phyloP scores from a whole-genome alignment of 53 echinoderm and acorn worm genomes.

The Patiria pectinifera region DNA sequence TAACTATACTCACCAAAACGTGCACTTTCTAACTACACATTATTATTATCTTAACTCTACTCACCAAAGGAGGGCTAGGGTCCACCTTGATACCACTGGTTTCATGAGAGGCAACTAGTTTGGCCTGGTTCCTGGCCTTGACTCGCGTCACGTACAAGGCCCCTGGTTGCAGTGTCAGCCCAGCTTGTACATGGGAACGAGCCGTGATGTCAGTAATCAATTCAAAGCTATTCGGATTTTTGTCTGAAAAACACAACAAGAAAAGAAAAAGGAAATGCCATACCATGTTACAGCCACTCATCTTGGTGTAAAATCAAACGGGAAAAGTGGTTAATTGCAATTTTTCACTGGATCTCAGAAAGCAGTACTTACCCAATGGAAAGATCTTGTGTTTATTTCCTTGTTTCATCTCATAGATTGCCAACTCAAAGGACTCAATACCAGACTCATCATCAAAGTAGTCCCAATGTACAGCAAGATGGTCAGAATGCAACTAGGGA shows the following conservation, averaged over 20 bases:
- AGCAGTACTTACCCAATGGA: conserved; percentile 31
- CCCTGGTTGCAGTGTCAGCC: conserved; percentile 46
- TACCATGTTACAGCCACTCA: not conserved
- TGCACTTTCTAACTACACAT: too few species aligned
- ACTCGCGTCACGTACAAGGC: conserved; percentile 58
- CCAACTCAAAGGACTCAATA: conserved; percentile 56
- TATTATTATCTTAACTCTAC: not conserved
- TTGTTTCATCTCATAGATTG: conserved; percentile 64
- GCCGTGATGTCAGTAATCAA: conserved; percentile 4
- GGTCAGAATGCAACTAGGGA: conserved; percentile 45
- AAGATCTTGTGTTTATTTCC: conserved; percentile 70
- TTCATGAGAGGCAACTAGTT: conserved; percentile 67
- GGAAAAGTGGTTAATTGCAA: not conserved
- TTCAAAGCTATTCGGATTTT: conserved; percentile 53
- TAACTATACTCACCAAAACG: too few species aligned
- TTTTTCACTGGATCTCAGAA: not conserved
- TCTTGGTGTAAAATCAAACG: too few species aligned
- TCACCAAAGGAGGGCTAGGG: conserved; percentile 65
- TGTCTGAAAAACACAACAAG: not conserved
- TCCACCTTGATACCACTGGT: conserved; percentile 72
- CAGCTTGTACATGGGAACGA: conserved; percentile 21
- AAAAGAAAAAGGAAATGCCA: not conserved
- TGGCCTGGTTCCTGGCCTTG: conserved; percentile 63
- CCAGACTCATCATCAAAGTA: conserved; percentile 71
- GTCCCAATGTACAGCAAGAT: conserved; percentile 65